Evolutionary conservation across 2,888 invertebrate genomes (phyloP).

Genomic region (Muscina levida): DNA sequence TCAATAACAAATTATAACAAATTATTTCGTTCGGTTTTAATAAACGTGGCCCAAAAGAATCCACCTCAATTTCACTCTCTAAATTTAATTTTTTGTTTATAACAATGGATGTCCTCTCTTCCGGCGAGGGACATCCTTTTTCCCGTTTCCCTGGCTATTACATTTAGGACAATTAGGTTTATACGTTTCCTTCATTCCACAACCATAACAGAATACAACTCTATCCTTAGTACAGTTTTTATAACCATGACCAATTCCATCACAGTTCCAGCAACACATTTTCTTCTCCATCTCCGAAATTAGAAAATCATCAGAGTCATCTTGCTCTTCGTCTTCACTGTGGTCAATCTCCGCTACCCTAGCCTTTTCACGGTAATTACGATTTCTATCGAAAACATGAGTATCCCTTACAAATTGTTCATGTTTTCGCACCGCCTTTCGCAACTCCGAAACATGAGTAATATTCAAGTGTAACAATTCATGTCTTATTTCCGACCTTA

Average conservation of each 20-base stretch:
- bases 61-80: no score
- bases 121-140: conserved; percentile 1
- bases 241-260: conserved; percentile 22
- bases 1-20: no score
- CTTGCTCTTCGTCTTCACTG: not conserved
- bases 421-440: conserved; percentile 16
- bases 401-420: conserved; percentile 24
- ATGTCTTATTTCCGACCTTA: conserved; percentile 39
- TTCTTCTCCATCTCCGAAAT: not conserved
- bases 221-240: not conserved
- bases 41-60: not conserved
- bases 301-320: not conserved
- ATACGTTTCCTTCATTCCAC: conserved; percentile 10
- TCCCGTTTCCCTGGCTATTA: not conserved
- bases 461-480: conserved; percentile 23
- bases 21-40: not conserved
- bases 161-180: conserved; percentile 10
- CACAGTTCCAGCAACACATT: conserved; percentile 30
- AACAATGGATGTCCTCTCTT: not conserved
- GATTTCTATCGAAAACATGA: not conserved
- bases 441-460: not conserved
- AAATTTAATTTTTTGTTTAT: no score
- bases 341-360: not conserved
- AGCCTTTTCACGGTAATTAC: not conserved
- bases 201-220: conserved; percentile 23